Percentiles rank a stretch among this genome's conserved stretches.
Evolutionary conservation across 1,140 invertebrate species (phyloP).

Genomic region (Formica selysi): DNA sequence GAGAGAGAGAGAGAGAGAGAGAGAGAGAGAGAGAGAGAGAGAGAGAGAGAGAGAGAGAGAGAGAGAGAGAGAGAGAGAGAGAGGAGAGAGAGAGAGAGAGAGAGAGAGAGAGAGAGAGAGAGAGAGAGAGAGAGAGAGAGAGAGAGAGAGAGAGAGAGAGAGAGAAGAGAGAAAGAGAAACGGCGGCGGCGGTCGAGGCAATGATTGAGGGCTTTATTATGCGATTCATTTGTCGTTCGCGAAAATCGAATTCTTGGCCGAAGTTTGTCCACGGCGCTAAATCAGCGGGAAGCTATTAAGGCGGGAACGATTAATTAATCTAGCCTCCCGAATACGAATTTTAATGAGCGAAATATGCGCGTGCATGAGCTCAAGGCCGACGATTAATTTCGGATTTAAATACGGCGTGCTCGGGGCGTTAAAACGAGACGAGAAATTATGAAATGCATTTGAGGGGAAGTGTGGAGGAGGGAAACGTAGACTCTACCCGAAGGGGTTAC

Average conservation of each 20-base stretch:
- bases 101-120: background rate
- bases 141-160: background rate
- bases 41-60: background rate
- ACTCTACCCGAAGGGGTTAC: constrained; percentile 29
- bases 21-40: background rate
- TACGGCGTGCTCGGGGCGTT: constrained; percentile 35
- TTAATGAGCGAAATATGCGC: constrained; percentile 34
- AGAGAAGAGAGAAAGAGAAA: constrained; percentile 12
- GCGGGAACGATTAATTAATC: constrained; percentile 57
- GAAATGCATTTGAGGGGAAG: constrained; percentile 29
- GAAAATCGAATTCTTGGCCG: constrained; percentile 15
- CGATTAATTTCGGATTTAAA: constrained; percentile 53
- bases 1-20: background rate
- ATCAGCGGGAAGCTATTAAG: constrained; percentile 37
- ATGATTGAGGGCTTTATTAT: constrained; percentile 57
- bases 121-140: background rate
- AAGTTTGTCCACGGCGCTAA: constrained; percentile 38
- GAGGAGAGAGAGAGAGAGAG: background rate
- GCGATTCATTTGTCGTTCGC: constrained; percentile 49
- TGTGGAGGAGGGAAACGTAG: background rate
- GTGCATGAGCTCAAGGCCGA: constrained; percentile 41
- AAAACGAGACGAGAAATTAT: constrained; percentile 53
- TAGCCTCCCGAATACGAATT: constrained; percentile 34
- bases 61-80: background rate
- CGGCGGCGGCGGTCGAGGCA: background rate